Evolutionary conservation across 2,113 vertebrate genomes (phyloP).

Genomic region (Lonchura striata): DNA sequence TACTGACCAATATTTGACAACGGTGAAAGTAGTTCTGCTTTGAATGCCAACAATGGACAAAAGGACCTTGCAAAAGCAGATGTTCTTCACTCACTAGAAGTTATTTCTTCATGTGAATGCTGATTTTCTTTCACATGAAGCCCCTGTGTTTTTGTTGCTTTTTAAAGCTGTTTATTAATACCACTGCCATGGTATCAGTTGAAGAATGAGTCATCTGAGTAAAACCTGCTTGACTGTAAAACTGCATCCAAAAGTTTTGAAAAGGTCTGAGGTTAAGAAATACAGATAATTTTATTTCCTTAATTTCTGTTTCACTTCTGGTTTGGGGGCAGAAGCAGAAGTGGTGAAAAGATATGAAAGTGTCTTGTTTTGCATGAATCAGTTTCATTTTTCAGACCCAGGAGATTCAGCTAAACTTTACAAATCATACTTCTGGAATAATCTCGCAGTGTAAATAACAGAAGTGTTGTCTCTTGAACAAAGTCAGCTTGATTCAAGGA

Average conservation of each 20-base stretch:
- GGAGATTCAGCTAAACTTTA: background rate
- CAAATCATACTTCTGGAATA: background rate
- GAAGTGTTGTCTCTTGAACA: background rate
- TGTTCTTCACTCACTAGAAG: background rate
- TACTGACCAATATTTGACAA: background rate
- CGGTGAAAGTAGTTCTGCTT: background rate
- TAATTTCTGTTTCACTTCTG: conserved; percentile 39
- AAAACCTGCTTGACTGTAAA: background rate
- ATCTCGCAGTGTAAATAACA: background rate
- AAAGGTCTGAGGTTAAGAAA: conserved; percentile 20
- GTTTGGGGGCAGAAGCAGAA: conserved; percentile 24
- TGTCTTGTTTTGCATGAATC: background rate
- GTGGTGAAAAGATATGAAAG: background rate
- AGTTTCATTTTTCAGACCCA: background rate
- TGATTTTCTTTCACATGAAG: background rate
- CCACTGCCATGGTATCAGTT: background rate
- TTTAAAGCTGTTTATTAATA: background rate
- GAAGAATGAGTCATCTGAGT: background rate
- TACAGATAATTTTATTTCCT: background rate
- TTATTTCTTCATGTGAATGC: background rate
- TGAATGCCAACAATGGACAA: background rate
- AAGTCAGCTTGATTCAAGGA: background rate
- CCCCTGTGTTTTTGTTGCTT: background rate
- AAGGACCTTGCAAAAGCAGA: background rate
- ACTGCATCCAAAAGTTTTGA: conserved; percentile 1